Percentiles rank a stretch among this genome's conserved stretches.
phyloP scores from a whole-genome alignment of 2,888 invertebrate genomes.

The Agrochola lychnidis region DNA sequence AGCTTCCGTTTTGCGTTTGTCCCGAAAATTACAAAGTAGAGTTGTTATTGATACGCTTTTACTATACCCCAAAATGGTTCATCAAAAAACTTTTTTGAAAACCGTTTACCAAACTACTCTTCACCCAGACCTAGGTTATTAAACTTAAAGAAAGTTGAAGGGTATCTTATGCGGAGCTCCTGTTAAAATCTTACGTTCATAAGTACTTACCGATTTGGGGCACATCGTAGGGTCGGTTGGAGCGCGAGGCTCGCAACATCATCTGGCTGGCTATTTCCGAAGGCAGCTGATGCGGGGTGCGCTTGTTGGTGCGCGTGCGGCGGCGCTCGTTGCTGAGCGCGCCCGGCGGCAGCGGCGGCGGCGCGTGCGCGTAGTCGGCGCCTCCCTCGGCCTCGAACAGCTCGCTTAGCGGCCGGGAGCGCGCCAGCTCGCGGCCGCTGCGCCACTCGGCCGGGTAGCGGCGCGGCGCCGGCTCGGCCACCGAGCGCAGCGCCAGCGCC shows the following conservation, averaged over 20 bases:
- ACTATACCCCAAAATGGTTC: background rate
- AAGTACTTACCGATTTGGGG: constrained; percentile 95
- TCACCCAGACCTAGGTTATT: background rate
- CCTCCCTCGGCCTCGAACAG: constrained; percentile 82
- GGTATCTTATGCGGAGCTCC: background rate
- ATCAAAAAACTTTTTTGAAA: too few species aligned
- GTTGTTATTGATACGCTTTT: constrained; percentile 5
- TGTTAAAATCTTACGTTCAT: background rate
- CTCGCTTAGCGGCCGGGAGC: constrained; percentile 82
- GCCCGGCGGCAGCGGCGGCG: constrained; percentile 76
- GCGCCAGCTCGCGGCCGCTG: constrained; percentile 77
- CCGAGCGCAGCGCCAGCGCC: constrained; percentile 85
- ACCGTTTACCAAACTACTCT: background rate
- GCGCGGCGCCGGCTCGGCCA: constrained; percentile 84
- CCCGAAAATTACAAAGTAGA: background rate
- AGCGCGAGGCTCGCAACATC: constrained; percentile 94
- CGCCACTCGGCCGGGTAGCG: constrained; percentile 83
- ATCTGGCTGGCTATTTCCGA: constrained; percentile 93
- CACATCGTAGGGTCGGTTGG: constrained; percentile 95
- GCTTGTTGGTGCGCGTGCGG: constrained; percentile 81
- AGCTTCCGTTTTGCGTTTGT: background rate
- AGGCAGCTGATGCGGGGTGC: constrained; percentile 84
- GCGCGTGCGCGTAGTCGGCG: constrained; percentile 71
- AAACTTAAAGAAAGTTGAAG: background rate
- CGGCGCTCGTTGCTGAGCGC: constrained; percentile 82